These are phyloP conservation scores for Psilanteris sp. DNA, from an alignment of 1,140 invertebrate species.

Conservation along the genomic window DNA sequence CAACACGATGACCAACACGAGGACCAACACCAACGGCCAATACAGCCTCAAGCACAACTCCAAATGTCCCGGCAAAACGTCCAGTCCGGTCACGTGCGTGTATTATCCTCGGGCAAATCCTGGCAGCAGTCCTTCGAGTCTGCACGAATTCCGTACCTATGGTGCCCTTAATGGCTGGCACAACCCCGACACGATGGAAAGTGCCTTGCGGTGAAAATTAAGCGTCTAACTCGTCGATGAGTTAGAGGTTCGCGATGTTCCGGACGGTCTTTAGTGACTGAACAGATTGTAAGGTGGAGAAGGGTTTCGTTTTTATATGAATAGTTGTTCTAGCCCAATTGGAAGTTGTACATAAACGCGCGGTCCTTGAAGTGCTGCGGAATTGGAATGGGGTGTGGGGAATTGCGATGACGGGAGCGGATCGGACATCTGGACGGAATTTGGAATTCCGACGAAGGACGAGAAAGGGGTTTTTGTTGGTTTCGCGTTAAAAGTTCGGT, in stretches of 20 bases:
- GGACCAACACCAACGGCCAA: slow-evolving; percentile 70
- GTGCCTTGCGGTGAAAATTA: slow-evolving; percentile 62
- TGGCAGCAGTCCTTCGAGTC: slow-evolving; percentile 68
- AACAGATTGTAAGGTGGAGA: too few species aligned
- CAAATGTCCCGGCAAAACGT: slow-evolving; percentile 71
- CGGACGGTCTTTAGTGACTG: background rate
- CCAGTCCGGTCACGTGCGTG: slow-evolving; percentile 83
- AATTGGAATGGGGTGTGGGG: too few species aligned
- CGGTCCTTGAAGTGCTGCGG: too few species aligned
- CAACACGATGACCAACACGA: slow-evolving; percentile 80
- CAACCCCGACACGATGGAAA: slow-evolving; percentile 41
- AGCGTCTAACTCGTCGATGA: slow-evolving; percentile 48
- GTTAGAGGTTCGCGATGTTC: too few species aligned
- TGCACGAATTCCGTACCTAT: slow-evolving; percentile 43
- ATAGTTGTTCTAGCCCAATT: too few species aligned
- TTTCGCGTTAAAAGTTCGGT: too few species aligned
- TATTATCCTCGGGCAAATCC: slow-evolving; percentile 83
- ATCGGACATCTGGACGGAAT: too few species aligned
- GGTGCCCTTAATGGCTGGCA: slow-evolving; percentile 55
- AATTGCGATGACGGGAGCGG: too few species aligned
- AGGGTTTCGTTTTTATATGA: too few species aligned
- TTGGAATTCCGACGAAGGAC: too few species aligned
- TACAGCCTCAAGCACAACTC: slow-evolving; percentile 67
- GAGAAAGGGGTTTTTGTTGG: too few species aligned
- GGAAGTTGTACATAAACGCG: too few species aligned